Evolutionary conservation across 2,113 vertebrate species (phyloP), one percentile per base, ranked within the genome.

Genomic region (Galbula dea): DNA sequence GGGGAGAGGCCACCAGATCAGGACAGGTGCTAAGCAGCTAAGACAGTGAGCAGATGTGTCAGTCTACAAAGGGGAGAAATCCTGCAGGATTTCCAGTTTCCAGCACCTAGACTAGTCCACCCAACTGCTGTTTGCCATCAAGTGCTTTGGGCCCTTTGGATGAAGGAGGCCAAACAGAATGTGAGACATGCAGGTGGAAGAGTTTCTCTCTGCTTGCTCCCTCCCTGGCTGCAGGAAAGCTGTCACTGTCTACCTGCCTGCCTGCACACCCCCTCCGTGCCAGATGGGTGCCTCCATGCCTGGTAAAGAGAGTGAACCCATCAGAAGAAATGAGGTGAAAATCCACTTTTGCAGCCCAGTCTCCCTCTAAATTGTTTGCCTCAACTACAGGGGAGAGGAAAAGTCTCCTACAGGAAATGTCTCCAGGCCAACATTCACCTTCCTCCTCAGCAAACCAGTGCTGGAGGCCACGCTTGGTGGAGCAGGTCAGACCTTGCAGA

Each of bases 1-100:
- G 82, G 9, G 81, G 89, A 95, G 96, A 95, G 96, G 89, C 93
- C 87, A 57, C 10, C n/a, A 29, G 17, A 23, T 2, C 61, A 36
- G 55, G 48, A 20, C n/a, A 36, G 75, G 43, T 66, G 58, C 69
- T 75, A 39, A 77, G 68, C 73, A 86, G 49, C 62, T 19, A 32
- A 57, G 51, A 24, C 46, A 48, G 49, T n/a, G 34, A 89, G 79
- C 74, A 74, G 55, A 45, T 1, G 21, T 1, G 12, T 16, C 62
- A 52, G 37, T 3, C 43, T 52, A 13, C 51, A 46, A 65, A 17
- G 0, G 2, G 16, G 51, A 55, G 15, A 58, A 59, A 65, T 7
- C 39, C 65, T 54, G 51, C 37, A 7, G 11, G 45, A 18, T 51
- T 4, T 8, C 39, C 66, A 41, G 21, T 51, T 4, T 8, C 39